Evolutionary conservation across 1,140 invertebrate genomes (phyloP).

Genomic region (Telenomus remus): DNA sequence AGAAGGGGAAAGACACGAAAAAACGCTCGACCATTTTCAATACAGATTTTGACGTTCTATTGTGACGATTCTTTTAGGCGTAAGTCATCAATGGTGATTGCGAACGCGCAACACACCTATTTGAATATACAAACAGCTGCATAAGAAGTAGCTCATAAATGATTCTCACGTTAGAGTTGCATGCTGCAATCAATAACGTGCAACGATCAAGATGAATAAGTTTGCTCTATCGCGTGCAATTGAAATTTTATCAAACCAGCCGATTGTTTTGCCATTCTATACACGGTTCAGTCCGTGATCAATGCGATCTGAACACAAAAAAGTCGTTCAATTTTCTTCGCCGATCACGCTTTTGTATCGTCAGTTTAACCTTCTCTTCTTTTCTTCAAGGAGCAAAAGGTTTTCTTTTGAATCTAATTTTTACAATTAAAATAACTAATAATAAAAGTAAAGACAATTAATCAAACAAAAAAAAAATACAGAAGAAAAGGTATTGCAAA

Average conservation of each 20-base stretch:
- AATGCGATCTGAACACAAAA: constrained; percentile 7
- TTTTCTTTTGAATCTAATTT: no score
- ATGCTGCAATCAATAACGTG: constrained; percentile 35
- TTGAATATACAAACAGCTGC: constrained; percentile 27
- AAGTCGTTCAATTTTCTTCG: background rate
- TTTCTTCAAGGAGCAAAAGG: no score
- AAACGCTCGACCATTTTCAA: background rate
- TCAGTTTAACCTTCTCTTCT: background rate
- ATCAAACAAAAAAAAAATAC: no score
- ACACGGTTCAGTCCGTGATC: constrained; percentile 17
- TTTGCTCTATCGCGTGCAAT: constrained; percentile 33
- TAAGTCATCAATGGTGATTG: background rate
- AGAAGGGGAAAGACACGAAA: no score
- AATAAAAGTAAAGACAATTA: no score
- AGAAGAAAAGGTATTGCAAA: no score
- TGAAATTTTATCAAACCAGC: constrained; percentile 31
- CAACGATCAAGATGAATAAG: constrained; percentile 48
- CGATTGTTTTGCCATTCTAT: constrained; percentile 16
- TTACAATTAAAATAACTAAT: no score
- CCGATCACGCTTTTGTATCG: background rate
- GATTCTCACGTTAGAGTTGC: constrained; percentile 31
- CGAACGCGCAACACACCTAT: constrained; percentile 16
- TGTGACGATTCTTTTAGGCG: no score
- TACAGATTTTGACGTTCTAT: constrained; percentile 1
- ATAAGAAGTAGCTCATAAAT: constrained; percentile 19